A percentile compares a stretch with the other conserved stretches of the same genome.
phyloP scores from a whole-genome alignment of 53 echinoderm and acorn worm genomes.

The Zoroaster sp. region DNA sequence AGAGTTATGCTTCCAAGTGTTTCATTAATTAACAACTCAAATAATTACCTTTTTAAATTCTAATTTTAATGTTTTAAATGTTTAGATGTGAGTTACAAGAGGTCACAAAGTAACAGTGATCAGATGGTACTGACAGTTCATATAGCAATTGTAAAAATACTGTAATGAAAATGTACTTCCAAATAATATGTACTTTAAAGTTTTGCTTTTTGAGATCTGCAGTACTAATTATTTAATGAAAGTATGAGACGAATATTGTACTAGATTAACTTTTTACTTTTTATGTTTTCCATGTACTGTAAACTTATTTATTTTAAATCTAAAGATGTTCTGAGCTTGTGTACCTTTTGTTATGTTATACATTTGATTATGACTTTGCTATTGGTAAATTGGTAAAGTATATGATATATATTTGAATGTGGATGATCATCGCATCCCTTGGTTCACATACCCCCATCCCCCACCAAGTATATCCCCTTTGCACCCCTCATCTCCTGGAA shows the following conservation, averaged over 20 bases:
- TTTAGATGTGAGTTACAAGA: background rate
- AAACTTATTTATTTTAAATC: background rate
- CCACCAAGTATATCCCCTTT: too few relatives aligned
- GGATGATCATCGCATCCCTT: too few relatives aligned
- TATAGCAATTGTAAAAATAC: background rate
- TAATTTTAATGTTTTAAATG: background rate
- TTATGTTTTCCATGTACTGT: background rate
- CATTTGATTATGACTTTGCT: too few relatives aligned
- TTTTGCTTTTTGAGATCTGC: background rate
- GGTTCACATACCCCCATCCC: too few relatives aligned
- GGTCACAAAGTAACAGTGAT: background rate
- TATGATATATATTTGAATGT: too few relatives aligned
- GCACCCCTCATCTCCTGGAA: too few relatives aligned
- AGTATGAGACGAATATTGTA: background rate
- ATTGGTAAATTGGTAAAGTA: too few relatives aligned
- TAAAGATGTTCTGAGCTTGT: too few relatives aligned
- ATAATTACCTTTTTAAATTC: background rate
- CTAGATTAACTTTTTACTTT: background rate
- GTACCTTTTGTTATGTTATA: too few relatives aligned
- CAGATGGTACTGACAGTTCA: background rate
- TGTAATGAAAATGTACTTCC: too few relatives aligned
- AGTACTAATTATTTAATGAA: background rate
- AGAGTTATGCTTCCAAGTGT: background rate
- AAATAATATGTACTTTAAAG: background rate
- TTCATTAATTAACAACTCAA: background rate